Base-by-base conservation (phyloP, 2,797 vertebrate species). In the Anguilla obscura region DNA sequence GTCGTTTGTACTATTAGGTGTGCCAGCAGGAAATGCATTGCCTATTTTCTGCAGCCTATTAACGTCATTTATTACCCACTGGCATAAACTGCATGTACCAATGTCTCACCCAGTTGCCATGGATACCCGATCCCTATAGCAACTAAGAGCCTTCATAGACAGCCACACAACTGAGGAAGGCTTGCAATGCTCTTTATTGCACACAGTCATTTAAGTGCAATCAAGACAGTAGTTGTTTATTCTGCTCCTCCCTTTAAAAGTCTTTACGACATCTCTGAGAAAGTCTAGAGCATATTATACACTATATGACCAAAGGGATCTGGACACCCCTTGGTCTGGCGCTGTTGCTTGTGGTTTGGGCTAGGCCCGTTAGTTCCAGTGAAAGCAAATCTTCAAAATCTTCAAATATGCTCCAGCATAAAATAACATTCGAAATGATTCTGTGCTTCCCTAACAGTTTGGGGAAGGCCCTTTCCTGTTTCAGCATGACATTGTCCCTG, bases 51-150 rank as follows among this genome's bases (percentile, higher is more conserved):
- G 91, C 88, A 86, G 90, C 88, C 89, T 84, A 85, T 79, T 92
- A 95, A 93, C 87, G 93, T 95, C 60, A 95, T 94, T 93, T 94
- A 92, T 94, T 94, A 93, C 92, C 94, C 92, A 91, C 83, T 92
- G 21, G 92, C 92, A 91, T 94, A 95, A 94, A 95, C 95, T 94
- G 92, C 92, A 89, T 91, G 94, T 92, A 94, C 92, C 93, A 92
- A 92, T 90, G 86, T 93, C 91, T 91, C 89, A 92, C 88, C 92
- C 93, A 90, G 96, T 96, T 96, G 93, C 95, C 94, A 96, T 96
- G 96, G 96, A 95, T 95, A 96, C 95, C 92, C 89, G 94, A 96
- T 96, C 95, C 93, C 96, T 95, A 96, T 96, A 95, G 96, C 94
- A 96, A 96, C 96, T 91, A 91, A 88, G 93, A 92, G 92, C 92